Conservation (phyloP, 2,797 vertebrate species). For the Limosa lapponica region DNA sequence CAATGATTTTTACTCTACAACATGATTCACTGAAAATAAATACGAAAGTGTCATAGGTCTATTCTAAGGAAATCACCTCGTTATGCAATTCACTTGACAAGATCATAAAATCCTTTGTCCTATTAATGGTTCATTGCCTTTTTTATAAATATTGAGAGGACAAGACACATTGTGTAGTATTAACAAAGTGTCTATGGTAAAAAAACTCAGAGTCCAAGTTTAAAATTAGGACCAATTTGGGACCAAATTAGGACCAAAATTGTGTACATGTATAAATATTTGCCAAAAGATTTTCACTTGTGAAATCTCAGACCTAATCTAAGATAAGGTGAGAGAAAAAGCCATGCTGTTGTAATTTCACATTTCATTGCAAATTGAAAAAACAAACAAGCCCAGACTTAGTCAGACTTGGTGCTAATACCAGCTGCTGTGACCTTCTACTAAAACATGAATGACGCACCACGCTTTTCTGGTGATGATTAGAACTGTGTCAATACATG, state of each 20-base stretch:
- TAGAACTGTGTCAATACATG: neutral
- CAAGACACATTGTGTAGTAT: neutral
- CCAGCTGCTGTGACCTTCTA: neutral
- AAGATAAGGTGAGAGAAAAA: neutral
- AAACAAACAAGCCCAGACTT: neutral
- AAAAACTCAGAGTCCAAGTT: neutral
- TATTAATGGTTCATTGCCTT: neutral
- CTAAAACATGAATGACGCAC: neutral
- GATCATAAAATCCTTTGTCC: neutral
- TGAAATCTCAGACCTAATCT: neutral
- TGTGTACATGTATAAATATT: neutral
- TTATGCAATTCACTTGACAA: neutral
- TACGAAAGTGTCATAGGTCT: neutral
- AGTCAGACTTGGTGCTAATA: neutral
- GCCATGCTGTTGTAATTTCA: neutral
- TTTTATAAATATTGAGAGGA: neutral
- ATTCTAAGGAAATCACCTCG: conserved; percentile 2
- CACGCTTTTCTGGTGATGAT: neutral
- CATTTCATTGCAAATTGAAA: neutral
- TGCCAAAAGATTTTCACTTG: neutral
- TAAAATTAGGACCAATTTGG: neutral
- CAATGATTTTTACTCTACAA: neutral
- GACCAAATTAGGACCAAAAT: neutral
- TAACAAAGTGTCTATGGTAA: neutral
- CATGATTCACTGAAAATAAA: conserved; percentile 37